Evolutionary conservation across 1,140 invertebrate species (phyloP), one percentile per base, ranked within the genome.

Genomic region (Magallana ariakensis): DNA sequence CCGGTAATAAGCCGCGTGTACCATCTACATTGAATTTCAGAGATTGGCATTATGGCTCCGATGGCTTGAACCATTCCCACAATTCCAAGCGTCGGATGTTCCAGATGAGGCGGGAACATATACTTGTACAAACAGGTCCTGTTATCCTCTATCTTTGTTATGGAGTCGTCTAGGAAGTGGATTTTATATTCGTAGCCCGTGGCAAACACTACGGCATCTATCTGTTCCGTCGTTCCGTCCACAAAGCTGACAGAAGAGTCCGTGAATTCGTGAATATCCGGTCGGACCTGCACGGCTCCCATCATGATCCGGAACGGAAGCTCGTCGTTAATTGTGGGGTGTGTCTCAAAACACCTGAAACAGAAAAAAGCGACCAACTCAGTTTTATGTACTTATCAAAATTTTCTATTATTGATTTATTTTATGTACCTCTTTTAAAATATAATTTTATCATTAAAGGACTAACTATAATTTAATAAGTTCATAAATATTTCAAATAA

Each of bases 271-370:
- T 84, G 85, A 53, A 95, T 88, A 86, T 95, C 92, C 22, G 93
- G 92, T 81, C 94, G 94, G 9, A 95, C 92, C 56, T 91, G 90
- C 33, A 96, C 93, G 8, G 92, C 91, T 13, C 95, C 96, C 46
- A 91, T 94, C 85, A 95, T 92, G 13, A 96, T 93, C 16, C 95
- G 93, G 88, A 95, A 95, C 2, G 95, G 94, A 5, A 96, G 90
- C 22, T 95, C 95, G 89, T 96, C 96, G 89, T 96, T 96, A n/a
- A 96, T 95, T 66, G 95, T 96, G 1, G 95, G 95, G 91, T 96
- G 96, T 70, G 92, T 91, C 62, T 93, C 88, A 0, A 94, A 87
- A 16, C 90, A 89, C 19, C 93, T 94, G 88, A 13, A 46, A 83
- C 7, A 46, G 19, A 82, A 82, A 55, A 81, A 54, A 19, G 13